Evolutionary conservation across 1,140 invertebrate species (phyloP).

Genomic region (Ditylenchus dipsaci): DNA sequence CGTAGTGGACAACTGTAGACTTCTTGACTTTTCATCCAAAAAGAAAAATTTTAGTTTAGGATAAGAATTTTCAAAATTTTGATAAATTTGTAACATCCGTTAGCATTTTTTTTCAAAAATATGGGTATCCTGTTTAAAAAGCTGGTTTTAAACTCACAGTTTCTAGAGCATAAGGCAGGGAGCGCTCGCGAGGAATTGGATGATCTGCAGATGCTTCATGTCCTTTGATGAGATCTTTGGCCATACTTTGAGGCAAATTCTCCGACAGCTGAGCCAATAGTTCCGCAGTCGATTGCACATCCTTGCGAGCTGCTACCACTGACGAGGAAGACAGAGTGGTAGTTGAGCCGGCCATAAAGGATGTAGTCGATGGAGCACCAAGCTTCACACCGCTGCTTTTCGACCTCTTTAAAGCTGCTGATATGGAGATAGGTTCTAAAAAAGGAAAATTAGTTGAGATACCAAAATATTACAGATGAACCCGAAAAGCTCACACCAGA

Average conservation of each 20-base stretch:
- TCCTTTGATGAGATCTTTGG: slow-evolving; percentile 7
- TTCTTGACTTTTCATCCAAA: too few species aligned
- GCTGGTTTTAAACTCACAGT: background rate
- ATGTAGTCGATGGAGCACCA: background rate
- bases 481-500: too few species aligned
- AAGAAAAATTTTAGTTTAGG: too few species aligned
- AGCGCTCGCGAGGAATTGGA: too few species aligned
- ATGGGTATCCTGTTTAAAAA: too few species aligned
- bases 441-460: background rate
- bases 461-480: too few species aligned
- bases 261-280: slow-evolving; percentile 28
- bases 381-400: background rate
- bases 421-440: background rate
- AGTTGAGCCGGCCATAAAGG: background rate
- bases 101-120: too few species aligned
- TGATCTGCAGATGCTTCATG: too few species aligned
- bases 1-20: too few species aligned
- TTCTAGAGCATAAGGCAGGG: background rate
- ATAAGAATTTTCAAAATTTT: too few species aligned
- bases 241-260: slow-evolving; percentile 19
- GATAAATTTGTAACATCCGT: too few species aligned
- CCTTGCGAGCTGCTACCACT: slow-evolving; percentile 32
- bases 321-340: background rate
- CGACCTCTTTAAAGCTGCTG: background rate
- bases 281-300: slow-evolving; percentile 43